Conservation (phyloP, 2,888 invertebrate genomes). For the Hemaris fuciformis region DNA sequence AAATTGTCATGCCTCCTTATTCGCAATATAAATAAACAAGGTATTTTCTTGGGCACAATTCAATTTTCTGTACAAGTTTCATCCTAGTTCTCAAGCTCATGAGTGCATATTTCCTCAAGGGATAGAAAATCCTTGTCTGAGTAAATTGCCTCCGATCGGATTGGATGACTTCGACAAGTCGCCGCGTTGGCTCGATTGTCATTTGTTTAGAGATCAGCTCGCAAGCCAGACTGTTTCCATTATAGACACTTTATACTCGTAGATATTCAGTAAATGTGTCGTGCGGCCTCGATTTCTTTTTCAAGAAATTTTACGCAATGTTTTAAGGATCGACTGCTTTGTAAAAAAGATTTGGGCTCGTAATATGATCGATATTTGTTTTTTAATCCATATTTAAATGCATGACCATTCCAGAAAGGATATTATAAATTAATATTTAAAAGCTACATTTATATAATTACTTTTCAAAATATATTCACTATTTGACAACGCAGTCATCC, state of each 20-base stretch:
- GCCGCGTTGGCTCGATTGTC: constrained; percentile 43
- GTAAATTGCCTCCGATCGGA: constrained; percentile 67
- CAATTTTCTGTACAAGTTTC: constrained; percentile 61
- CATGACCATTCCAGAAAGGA: too few species aligned
- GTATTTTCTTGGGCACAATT: constrained; percentile 55
- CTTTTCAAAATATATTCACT: too few species aligned
- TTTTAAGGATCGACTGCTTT: background rate
- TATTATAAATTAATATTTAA: too few species aligned
- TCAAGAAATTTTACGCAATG: background rate
- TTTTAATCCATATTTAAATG: too few species aligned
- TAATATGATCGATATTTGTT: too few species aligned
- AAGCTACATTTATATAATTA: too few species aligned
- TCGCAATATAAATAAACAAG: constrained; percentile 40
- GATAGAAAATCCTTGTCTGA: constrained; percentile 63
- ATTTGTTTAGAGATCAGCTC: constrained; percentile 53
- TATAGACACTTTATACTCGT: constrained; percentile 41
- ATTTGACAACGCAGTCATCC: too few species aligned
- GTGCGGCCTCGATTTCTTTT: background rate
- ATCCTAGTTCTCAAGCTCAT: constrained; percentile 56
- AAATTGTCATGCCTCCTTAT: background rate
- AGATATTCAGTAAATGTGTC: constrained; percentile 35
- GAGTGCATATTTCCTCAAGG: constrained; percentile 67
- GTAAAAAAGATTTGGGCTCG: background rate
- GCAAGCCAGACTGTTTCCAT: constrained; percentile 35
- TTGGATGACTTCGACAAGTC: constrained; percentile 52